Conservation (phyloP, 1,140 invertebrate genomes). For the Patella vulgata region DNA sequence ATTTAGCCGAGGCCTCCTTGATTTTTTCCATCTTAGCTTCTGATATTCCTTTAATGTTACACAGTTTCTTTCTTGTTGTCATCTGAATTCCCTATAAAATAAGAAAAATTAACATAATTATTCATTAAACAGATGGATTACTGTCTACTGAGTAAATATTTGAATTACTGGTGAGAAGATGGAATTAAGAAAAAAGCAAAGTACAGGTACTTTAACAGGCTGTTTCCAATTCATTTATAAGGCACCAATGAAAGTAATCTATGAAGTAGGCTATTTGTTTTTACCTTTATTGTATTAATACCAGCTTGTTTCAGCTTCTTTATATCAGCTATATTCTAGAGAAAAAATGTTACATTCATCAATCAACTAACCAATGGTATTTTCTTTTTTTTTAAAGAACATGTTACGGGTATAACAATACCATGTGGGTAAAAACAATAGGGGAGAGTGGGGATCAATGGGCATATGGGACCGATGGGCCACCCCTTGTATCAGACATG, state of each 20-base stretch:
- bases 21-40: constrained; percentile 87
- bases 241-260: too few species aligned
- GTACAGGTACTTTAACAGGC: neutral
- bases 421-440: neutral
- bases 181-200: neutral
- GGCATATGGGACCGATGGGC: too few species aligned
- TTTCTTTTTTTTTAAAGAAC: neutral
- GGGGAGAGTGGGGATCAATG: too few species aligned
- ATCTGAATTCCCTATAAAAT: constrained; percentile 77
- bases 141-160: too few species aligned
- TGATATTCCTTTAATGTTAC: constrained; percentile 80
- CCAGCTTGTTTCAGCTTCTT: constrained; percentile 82
- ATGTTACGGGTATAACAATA: constrained; percentile 2
- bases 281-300: constrained; percentile 78
- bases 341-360: constrained; percentile 10
- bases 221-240: neutral
- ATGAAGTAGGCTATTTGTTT: too few species aligned
- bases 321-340: constrained; percentile 74
- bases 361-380: neutral
- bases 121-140: neutral
- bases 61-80: constrained; percentile 79
- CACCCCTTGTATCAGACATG: too few species aligned
- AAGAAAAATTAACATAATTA: constrained; percentile 8
- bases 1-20: constrained; percentile 79
- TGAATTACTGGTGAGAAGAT: too few species aligned